These are phyloP conservation scores for Trematocara unimaculatum DNA, from an alignment of 2,113 vertebrate species.

Conservation along the genomic window DNA sequence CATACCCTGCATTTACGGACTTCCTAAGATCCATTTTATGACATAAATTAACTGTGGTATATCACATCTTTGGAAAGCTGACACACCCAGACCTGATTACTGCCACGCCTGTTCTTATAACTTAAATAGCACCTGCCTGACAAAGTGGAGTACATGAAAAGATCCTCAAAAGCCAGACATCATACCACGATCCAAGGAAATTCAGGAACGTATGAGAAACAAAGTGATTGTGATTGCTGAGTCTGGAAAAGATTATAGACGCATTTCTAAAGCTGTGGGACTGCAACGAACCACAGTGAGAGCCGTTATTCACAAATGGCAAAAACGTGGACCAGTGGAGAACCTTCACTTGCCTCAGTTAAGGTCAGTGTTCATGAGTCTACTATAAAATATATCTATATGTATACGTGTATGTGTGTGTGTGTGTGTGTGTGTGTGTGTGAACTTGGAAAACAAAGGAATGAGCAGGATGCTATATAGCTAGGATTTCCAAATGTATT, in stretches of 20 bases:
- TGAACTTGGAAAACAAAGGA: neutral
- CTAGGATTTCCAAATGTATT: neutral
- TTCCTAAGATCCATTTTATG: neutral
- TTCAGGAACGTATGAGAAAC: neutral
- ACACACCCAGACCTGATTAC: neutral
- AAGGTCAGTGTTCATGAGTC: neutral
- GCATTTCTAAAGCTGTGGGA: neutral
- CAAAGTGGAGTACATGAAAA: neutral
- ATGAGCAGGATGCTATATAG: neutral
- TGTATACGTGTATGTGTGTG: neutral
- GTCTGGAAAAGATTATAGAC: neutral
- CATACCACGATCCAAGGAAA: neutral
- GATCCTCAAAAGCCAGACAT: neutral
- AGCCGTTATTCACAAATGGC: neutral
- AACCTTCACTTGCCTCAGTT: neutral
- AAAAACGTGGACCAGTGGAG: neutral
- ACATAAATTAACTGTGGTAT: neutral
- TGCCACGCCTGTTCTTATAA: neutral
- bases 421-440: neutral
- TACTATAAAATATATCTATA: neutral
- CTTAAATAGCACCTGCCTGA: neutral
- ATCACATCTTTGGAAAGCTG: neutral
- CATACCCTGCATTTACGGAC: no score
- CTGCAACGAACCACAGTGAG: neutral
- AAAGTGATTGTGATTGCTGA: neutral